phyloP scores from a whole-genome alignment of 37 sponge, comb jelly and placozoan species.

The Eunapius fragilis region DNA sequence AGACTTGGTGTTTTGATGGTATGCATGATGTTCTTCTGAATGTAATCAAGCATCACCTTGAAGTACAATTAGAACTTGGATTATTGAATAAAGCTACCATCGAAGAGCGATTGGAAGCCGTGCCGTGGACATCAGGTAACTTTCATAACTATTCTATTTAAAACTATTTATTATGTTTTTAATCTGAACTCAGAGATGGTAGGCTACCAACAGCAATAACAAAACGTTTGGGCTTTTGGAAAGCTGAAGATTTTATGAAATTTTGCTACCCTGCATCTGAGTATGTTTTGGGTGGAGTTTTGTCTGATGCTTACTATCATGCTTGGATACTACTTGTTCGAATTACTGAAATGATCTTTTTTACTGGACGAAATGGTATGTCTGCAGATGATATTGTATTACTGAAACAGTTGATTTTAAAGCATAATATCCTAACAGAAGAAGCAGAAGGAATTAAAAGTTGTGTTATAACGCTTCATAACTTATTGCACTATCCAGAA shows the following conservation, averaged over 20 bases:
- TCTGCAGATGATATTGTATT: conserved; percentile 2
- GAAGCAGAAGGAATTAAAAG: conserved; percentile 33
- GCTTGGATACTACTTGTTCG: conserved; percentile 30
- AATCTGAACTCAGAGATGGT: conserved; percentile 39
- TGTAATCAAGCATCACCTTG: conserved; percentile 3
- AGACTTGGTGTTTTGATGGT: conserved; percentile 36
- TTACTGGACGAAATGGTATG: conserved; percentile 24
- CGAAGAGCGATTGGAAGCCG: conserved; percentile 3
- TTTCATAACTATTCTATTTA: neutral
- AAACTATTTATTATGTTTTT: neutral
- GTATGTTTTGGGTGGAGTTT: conserved; percentile 16
- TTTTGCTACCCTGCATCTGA: conserved; percentile 42
- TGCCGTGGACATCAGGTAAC: conserved; percentile 42
- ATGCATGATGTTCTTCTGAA: conserved; percentile 18
- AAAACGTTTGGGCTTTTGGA: conserved; percentile 36
- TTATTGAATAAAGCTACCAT: neutral
- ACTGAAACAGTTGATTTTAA: conserved; percentile 15
- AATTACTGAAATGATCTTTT: conserved; percentile 32
- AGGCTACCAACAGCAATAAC: conserved; percentile 35
- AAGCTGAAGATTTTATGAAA: conserved; percentile 49
- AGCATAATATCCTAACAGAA: conserved; percentile 37
- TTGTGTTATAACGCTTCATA: conserved; percentile 28
- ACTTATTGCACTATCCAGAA: conserved; percentile 30
- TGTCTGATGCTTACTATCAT: conserved; percentile 22
- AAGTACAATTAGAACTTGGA: neutral